Base-by-base conservation (phyloP, 2,797 vertebrate genomes). In the Danionella dracula region DNA sequence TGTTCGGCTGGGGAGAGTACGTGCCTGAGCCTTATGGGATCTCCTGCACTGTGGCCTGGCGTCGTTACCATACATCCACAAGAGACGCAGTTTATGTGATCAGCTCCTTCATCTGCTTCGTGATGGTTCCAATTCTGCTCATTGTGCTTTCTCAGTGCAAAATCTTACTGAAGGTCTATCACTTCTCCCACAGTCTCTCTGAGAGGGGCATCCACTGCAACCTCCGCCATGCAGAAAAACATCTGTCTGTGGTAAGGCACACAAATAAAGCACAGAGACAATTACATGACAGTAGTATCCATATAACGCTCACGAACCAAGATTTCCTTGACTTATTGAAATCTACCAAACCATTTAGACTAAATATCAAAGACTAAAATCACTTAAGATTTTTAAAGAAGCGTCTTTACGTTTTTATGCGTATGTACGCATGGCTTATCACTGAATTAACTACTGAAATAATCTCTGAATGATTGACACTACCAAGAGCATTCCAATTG, bases 1-100 rank as follows among this genome's bases (percentile, higher is more conserved):
- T 89, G 67, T 71, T 89, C 0, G 84, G 86, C 35, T 89, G 87
- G 85, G 85, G 86, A 0, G 73, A 83, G 73, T 89, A 87, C 7
- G 74, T 82, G 45, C 87, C 85, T 0, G 87, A 89, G 71, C 87
- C 87, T 7, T 86, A 87, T 1, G 86, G 87, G 1, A 70, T 87
- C 53, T 89, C 86, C 60, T 87, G 86, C 78, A 87, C 84, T 59
- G n/a, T 87, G 4, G 84, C 85, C 75, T 87, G 87, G 87, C 73
- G 75, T 20, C 64, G 70, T 1, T 87, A 84, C 27, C 84, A 89
- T 35, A 72, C 79, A 35, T 89, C 86, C 0, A 5, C 60, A 5
- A 86, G 79, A 53, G 86, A 89, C 2, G 83, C 86, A 46, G 42
- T 80, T 63, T 89, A 84, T 11, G 82, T 87, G 49, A 78, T 87